Base-by-base conservation (phyloP, 2,113 vertebrate species). In the Danionella cerebrum region DNA sequence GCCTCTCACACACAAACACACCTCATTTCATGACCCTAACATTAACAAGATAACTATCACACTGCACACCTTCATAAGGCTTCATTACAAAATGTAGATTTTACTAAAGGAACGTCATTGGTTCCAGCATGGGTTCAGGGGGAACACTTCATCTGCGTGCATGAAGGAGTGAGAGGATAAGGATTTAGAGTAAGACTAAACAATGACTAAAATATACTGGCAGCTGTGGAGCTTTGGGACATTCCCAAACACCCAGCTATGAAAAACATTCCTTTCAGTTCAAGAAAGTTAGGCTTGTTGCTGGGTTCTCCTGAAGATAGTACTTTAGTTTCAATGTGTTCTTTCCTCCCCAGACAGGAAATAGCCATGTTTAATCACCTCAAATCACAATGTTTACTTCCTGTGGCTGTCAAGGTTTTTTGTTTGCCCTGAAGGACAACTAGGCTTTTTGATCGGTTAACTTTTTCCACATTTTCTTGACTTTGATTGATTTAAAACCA, bases 321-420 rank as follows among this genome's bases (percentile, higher is more conserved):
- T 71, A 16, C 67, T 57, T 45, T 48, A 63, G 52, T 3, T 65
- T 29, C 13, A 33, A 59, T 47, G 65, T 72, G 76, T 81, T 79
- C 74, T 70, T 42, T 72, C 58, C 38, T 69, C n/a, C 51, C 52
- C 4, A 47, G 16, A 69, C 72, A 84, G 84, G 84, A 86, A 84
- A 76, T 60, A 42, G 76, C 54, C 31, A 3, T 71, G 80, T 85
- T 75, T 83, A 79, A 80, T 75, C 63, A 69, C 67, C 19, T 16
- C 76, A 82, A 81, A 83, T 80, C 76, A 79, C 68, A 57, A 10
- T 74, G 76, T 80, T 83, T 82, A 76, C 73, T 84, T 85, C 76
- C 77, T 47, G 69, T 67, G 27, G 51, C 58, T 24, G 18, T 63
- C 59, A 31, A 36, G 27, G 24, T 65, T 31, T 50, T 42, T 14